Evolutionary conservation across 1,140 invertebrate species (phyloP), one percentile per base, ranked within the genome.

Genomic region (Cyphomyrmex costatus): DNA sequence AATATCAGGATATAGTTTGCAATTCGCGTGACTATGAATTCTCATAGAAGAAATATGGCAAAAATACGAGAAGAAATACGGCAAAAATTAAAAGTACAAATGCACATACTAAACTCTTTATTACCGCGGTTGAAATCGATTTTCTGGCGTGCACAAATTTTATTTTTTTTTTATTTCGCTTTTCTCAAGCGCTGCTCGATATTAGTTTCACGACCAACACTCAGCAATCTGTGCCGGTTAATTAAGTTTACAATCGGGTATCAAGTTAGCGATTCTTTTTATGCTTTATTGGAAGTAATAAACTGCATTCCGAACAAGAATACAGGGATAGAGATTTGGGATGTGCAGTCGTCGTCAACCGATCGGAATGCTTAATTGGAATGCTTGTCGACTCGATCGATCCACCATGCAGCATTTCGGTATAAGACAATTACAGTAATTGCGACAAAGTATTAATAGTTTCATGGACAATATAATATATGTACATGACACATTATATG

Each of bases 371-470:
- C 80, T 83, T 89, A 89, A 89, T 86, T 78, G 73, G 46, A 60
- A 71, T 53, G 63, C 61, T 86, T 89, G 76, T 66, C 77, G 73
- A 89, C 86, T 78, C 71, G 78, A 76, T 71, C 70, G 56, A 80
- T 16, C 42, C 85, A 71, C 77, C 77, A 56, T 53, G n/a, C n/a
- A 68, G 14, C 68, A 76, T 58, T 84, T 88, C 73, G 86, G 80
- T 87, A 86, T 78, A 77, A 88, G 90, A 82, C 89, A 92, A 92
- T 91, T 92, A 91, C 87, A 91, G 90, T 92, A 92, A 92, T 92
- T 92, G 88, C 86, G 86, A 86, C 86, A 78, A 84, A 89, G 89
- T 88, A 92, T 92, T 77, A 68, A 73, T 87, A 56, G 71, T 80
- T 88, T 61, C 74, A 36, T 68, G 33, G 30, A 33, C 12, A 49